phyloP scores from a whole-genome alignment of 2,888 invertebrate species.

The Chrysolina oricalcia region DNA sequence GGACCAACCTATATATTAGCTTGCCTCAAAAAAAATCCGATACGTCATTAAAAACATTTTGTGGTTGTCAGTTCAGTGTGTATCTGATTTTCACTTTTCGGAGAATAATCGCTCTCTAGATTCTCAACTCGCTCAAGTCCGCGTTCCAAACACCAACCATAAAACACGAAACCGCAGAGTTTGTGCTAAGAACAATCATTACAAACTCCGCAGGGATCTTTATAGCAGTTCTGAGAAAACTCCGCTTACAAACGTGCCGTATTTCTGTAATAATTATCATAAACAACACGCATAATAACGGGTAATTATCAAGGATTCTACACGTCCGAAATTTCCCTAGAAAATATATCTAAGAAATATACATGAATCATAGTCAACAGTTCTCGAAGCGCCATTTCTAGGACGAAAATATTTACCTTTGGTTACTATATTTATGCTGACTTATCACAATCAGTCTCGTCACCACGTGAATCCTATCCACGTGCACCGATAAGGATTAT shows the following conservation, averaged over 20 bases:
- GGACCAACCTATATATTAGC: no score
- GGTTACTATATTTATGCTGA: constrained; percentile 19
- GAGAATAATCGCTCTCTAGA: not conserved
- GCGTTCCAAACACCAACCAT: not conserved
- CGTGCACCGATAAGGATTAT: not conserved
- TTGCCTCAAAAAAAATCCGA: not conserved
- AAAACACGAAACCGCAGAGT: constrained; percentile 40
- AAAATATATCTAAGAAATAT: constrained; percentile 37
- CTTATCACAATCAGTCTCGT: constrained; percentile 7
- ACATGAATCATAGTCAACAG: constrained; percentile 33
- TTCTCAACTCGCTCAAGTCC: not conserved
- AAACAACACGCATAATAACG: constrained; percentile 23
- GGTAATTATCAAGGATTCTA: constrained; percentile 41
- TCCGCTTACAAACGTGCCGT: constrained; percentile 35
- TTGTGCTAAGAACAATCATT: constrained; percentile 48
- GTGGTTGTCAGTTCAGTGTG: not conserved
- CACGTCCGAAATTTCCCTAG: constrained; percentile 43
- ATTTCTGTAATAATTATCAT: constrained; percentile 30
- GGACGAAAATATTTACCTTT: constrained; percentile 38
- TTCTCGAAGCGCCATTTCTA: constrained; percentile 32
- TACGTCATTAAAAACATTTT: not conserved
- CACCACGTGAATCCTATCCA: not conserved
- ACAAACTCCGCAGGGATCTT: constrained; percentile 46
- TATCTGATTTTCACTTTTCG: not conserved
- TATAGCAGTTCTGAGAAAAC: constrained; percentile 28